phyloP scores from a whole-genome alignment of 2,888 invertebrate genomes.

The Pseudanteris insignis region DNA sequence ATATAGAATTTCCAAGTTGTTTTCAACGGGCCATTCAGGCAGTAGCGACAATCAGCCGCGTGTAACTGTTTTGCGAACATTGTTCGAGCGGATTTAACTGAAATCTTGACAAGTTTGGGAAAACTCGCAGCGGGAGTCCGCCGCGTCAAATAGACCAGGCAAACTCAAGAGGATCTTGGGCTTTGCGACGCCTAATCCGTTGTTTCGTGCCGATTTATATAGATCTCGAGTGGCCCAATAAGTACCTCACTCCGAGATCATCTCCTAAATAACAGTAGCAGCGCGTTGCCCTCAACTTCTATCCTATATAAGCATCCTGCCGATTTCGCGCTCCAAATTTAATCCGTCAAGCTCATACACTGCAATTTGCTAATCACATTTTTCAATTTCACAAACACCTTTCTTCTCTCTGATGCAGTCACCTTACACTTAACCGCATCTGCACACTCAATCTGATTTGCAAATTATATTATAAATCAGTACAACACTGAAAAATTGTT shows the following conservation, averaged over 20 bases:
- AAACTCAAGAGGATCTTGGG: slow-evolving; percentile 41
- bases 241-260: slow-evolving; percentile 30
- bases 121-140: slow-evolving; percentile 60
- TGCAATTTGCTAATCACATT: no score
- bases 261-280: neutral
- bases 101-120: slow-evolving; percentile 57
- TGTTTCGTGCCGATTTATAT: slow-evolving; percentile 46
- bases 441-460: no score
- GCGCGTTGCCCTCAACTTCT: no score
- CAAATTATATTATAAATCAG: no score
- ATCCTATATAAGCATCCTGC: no score
- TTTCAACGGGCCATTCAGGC: slow-evolving; percentile 16
- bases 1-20: slow-evolving; percentile 28
- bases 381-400: no score
- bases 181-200: slow-evolving; percentile 46
- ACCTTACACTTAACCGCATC: no score
- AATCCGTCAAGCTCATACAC: no score
- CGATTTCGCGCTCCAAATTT: no score
- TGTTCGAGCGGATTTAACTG: slow-evolving; percentile 40
- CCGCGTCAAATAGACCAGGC: slow-evolving; percentile 37
- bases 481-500: no score
- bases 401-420: no score
- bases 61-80: slow-evolving; percentile 44
- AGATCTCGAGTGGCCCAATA: slow-evolving; percentile 42
- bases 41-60: slow-evolving; percentile 34